A percentile compares a stretch with the other conserved stretches of the same genome.
Evolutionary conservation across 2,888 invertebrate species (phyloP).

Genomic region (Eilema depressum): DNA sequence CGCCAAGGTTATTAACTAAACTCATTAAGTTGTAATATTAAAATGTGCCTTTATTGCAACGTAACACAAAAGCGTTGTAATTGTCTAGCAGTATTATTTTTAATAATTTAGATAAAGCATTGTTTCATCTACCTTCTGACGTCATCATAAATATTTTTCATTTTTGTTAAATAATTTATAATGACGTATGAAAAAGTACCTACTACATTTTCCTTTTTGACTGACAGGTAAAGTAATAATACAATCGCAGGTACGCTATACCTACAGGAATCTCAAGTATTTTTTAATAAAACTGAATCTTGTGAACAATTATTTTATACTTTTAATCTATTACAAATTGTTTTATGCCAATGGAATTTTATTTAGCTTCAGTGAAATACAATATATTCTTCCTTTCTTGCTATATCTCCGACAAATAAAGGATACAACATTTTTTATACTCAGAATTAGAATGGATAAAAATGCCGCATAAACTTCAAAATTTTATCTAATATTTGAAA

Average conservation of each 20-base stretch:
- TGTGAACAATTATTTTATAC: conserved; percentile 5
- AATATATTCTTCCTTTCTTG: not conserved
- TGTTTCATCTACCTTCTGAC: not conserved
- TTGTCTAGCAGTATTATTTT: not conserved
- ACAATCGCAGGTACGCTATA: conserved; percentile 13
- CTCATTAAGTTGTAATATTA: not conserved
- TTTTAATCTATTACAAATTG: not conserved
- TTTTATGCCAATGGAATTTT: not conserved
- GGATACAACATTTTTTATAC: no score
- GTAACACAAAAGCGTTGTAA: not conserved
- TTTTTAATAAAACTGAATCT: conserved; percentile 17
- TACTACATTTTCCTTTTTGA: not conserved
- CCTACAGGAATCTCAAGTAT: conserved; percentile 16
- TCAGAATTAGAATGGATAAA: no score
- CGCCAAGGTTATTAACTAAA: not conserved
- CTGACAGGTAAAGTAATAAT: not conserved
- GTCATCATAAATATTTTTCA: not conserved
- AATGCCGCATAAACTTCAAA: no score
- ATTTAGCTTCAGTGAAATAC: not conserved
- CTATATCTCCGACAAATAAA: no score
- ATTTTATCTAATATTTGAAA: no score
- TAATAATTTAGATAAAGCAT: not conserved
- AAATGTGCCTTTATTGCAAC: not conserved
- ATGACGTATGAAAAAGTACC: not conserved
- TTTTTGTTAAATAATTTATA: not conserved